Evolutionary conservation across 2,113 vertebrate genomes (phyloP).

Genomic region (Strigops habroptila): DNA sequence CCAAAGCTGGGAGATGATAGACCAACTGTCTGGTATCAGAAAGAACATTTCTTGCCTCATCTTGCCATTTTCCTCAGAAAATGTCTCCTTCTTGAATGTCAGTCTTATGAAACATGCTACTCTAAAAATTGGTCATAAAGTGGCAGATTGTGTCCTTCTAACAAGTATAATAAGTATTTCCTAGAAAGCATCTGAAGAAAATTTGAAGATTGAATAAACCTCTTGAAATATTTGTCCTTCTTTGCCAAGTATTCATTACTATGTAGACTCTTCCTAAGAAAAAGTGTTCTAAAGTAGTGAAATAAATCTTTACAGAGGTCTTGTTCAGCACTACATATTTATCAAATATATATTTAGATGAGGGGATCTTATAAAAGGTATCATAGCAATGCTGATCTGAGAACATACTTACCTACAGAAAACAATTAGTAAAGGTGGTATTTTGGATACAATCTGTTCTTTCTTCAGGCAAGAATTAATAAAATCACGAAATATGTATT

Average conservation of each 20-base stretch:
- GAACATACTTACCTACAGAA: not conserved
- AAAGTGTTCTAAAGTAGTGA: not conserved
- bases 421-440: not conserved
- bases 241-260: constrained; percentile 32
- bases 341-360: constrained; percentile 4
- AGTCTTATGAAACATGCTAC: constrained; percentile 38
- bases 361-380: not conserved
- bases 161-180: constrained; percentile 47
- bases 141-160: constrained; percentile 33
- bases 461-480: not conserved
- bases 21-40: constrained; percentile 41
- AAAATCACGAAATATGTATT: not conserved
- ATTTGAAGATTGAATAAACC: constrained; percentile 50
- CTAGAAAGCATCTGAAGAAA: constrained; percentile 49
- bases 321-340: constrained; percentile 22
- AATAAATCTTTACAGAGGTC: not conserved
- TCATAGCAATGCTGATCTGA: not conserved
- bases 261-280: not conserved
- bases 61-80: constrained; percentile 55
- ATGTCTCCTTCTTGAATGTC: constrained; percentile 36
- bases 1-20: constrained; percentile 38
- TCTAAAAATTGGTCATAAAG: constrained; percentile 47
- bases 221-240: constrained; percentile 16
- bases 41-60: constrained; percentile 15
- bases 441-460: not conserved